phyloP scores from a whole-genome alignment of 2,797 vertebrate genomes.

The Lophotriccus pileatus region DNA sequence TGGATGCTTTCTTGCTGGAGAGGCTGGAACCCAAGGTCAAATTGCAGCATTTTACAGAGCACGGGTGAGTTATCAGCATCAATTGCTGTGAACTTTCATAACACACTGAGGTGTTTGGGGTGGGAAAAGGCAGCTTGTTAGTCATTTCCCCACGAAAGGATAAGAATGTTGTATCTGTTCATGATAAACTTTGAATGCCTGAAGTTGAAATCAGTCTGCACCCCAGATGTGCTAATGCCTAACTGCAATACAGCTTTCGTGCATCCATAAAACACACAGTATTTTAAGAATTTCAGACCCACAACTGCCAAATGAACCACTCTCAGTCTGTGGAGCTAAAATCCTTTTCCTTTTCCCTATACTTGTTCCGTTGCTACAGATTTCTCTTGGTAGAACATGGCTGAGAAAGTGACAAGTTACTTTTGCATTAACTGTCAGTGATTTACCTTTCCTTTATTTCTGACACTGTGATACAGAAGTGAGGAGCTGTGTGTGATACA shows the following conservation, averaged over 20 bases:
- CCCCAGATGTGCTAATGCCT: background rate
- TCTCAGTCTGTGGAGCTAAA: background rate
- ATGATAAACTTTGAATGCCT: background rate
- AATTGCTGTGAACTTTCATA: background rate
- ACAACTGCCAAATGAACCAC: background rate
- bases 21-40: background rate
- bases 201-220: background rate
- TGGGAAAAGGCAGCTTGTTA: background rate
- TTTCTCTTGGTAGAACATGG: background rate
- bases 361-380: background rate
- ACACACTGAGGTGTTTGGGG: background rate
- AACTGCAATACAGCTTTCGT: background rate
- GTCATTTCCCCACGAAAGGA: background rate
- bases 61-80: rapidly evolving
- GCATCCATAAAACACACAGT: background rate
- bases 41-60: background rate
- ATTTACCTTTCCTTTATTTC: background rate
- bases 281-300: background rate
- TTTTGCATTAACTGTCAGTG: background rate
- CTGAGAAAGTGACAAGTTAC: background rate
- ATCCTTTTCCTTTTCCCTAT: background rate
- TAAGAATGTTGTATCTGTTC: background rate
- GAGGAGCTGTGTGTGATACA: background rate
- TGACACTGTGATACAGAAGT: background rate
- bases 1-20: background rate